These are phyloP conservation scores for Merops nubicus DNA, from an alignment of 2,113 vertebrate genomes.

Conservation along the genomic window DNA sequence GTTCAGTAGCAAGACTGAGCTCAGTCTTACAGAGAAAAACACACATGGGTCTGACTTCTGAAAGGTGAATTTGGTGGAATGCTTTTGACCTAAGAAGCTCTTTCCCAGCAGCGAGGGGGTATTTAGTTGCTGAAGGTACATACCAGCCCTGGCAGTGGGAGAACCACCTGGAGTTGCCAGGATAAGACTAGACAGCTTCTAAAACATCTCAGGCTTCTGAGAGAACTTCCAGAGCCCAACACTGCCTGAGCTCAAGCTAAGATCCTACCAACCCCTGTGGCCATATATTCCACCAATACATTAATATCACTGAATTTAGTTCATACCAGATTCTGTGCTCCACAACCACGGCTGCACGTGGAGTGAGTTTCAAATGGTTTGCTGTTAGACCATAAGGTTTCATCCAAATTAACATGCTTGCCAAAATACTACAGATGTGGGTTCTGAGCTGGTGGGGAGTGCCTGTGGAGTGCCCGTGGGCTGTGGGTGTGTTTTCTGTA, in stretches of 20 bases:
- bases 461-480: fast-evolving
- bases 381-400: background rate
- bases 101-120: background rate
- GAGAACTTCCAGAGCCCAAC: background rate
- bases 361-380: background rate
- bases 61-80: background rate
- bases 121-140: background rate
- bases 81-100: background rate
- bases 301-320: fast-evolving
- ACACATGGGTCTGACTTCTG: background rate
- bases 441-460: too few species aligned
- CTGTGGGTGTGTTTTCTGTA: background rate
- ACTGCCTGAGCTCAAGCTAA: background rate
- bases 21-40: background rate
- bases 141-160: background rate
- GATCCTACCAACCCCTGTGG: too few species aligned
- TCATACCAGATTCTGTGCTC: background rate
- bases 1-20: background rate
- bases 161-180: background rate
- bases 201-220: background rate
- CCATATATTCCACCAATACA: background rate
- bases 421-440: background rate
- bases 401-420: background rate
- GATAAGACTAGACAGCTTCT: background rate
- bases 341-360: fast-evolving